Conservation (phyloP, 2,113 vertebrate species). For the Corythoichthys intestinalis region DNA sequence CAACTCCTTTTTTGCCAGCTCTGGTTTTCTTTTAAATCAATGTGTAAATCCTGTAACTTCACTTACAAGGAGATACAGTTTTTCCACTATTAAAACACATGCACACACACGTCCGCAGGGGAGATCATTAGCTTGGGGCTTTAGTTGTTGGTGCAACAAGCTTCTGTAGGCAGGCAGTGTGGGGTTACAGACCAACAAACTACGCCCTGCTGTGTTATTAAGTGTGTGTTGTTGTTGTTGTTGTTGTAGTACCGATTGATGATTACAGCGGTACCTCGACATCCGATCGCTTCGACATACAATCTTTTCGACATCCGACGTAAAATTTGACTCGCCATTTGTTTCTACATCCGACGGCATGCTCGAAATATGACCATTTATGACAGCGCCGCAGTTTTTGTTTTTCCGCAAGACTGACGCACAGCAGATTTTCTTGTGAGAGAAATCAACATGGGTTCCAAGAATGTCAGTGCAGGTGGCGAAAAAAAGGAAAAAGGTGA, state of each 20-base stretch:
- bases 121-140: slow-evolving; percentile 71
- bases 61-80: slow-evolving; percentile 56
- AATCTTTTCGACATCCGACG: too few species aligned
- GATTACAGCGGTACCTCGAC: too few species aligned
- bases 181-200: slow-evolving; percentile 58
- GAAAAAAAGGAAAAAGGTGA: too few species aligned
- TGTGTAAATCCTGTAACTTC: slow-evolving; percentile 57
- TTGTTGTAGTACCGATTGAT: slow-evolving; percentile 18
- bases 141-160: slow-evolving; percentile 73
- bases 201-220: slow-evolving; percentile 52
- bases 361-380: too few species aligned
- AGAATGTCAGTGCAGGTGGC: too few species aligned
- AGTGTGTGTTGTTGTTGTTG: slow-evolving; percentile 18
- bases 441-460: too few species aligned
- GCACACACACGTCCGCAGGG: slow-evolving; percentile 53
- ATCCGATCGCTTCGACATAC: too few species aligned
- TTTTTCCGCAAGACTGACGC: too few species aligned
- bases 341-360: too few species aligned
- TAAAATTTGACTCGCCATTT: too few species aligned
- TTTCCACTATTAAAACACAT: slow-evolving; percentile 46
- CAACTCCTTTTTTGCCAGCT: slow-evolving; percentile 22
- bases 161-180: slow-evolving; percentile 49
- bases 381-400: too few species aligned
- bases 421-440: too few species aligned
- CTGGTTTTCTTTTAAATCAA: slow-evolving; percentile 46